Base-by-base conservation (phyloP, 1,140 invertebrate species). In the Nebria ingens region DNA sequence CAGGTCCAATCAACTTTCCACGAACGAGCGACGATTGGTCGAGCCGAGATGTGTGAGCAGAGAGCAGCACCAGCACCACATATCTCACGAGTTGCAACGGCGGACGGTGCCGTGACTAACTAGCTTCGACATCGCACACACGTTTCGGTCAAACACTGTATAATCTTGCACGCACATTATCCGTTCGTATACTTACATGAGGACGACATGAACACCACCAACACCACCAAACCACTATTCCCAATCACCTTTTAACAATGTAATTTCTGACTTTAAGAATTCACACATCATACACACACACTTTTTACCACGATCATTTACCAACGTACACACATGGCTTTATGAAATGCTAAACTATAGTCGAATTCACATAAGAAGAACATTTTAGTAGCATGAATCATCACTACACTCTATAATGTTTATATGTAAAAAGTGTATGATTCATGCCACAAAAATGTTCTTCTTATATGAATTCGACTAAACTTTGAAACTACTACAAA, bases 241-340 rank as follows among this genome's bases (percentile, higher is more conserved):
- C 9, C 40, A 45, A 45, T 45, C 40, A 17, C 40, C 40, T 45
- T 45, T 45, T 45, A 45, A 45, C 40, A 45, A 45, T 45, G 17
- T 45, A 45, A 45, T 45, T 45, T 45, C 40, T 4, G 4, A 6
- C 6, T 45, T n/a, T n/a, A n/a, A n/a, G n/a, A n/a, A n/a, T n/a
- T n/a, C n/a, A n/a, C n/a, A n/a, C n/a, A n/a, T n/a, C n/a, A n/a
- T n/a, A n/a, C n/a, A n/a, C n/a, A n/a, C n/a, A n/a, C n/a, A n/a
- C n/a, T n/a, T n/a, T n/a, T n/a, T n/a, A n/a, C n/a, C n/a, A n/a
- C n/a, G n/a, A n/a, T n/a, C n/a, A n/a, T n/a, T n/a, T n/a, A n/a
- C n/a, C n/a, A n/a, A 45, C 40, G 40, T 4, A 45, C 40, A 11
- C 17, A 17, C 40, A 17, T 45, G 4, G 6, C 6, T n/a, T n/a